Conservation (phyloP, 2,888 invertebrate species). For the Hanleya hanleyi region DNA sequence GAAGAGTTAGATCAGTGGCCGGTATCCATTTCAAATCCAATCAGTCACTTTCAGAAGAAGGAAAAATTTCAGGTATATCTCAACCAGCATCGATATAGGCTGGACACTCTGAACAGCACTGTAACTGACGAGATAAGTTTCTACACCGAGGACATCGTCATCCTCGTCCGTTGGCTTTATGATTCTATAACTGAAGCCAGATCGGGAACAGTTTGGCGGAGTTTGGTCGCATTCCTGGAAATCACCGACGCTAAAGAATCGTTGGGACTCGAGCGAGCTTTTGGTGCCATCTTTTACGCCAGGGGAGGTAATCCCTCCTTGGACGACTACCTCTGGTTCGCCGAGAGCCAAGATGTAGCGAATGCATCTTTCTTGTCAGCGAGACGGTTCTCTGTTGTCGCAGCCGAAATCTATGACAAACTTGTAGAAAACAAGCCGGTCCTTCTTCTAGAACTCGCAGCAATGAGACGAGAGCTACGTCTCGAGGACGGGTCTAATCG, state of each 20-base stretch:
- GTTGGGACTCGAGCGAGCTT: conserved; percentile 59
- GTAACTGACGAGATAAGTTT: conserved; percentile 58
- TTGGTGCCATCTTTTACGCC: conserved; percentile 61
- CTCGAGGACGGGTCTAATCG: neutral
- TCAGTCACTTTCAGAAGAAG: conserved; percentile 47
- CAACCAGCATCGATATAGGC: conserved; percentile 54
- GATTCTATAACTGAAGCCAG: conserved; percentile 71
- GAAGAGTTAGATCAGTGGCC: conserved; percentile 56
- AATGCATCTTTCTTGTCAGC: conserved; percentile 60
- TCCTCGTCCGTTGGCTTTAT: conserved; percentile 62
- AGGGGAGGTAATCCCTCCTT: conserved; percentile 51
- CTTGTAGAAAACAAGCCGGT: conserved; percentile 13
- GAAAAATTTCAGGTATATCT: conserved; percentile 51
- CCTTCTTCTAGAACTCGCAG: neutral
- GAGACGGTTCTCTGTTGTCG: conserved; percentile 52
- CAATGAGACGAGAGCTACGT: neutral
- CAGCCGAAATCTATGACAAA: conserved; percentile 49
- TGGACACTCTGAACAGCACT: conserved; percentile 50
- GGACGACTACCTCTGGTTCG: conserved; percentile 58
- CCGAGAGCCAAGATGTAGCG: conserved; percentile 58
- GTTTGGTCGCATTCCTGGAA: conserved; percentile 62
- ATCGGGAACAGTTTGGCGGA: conserved; percentile 58
- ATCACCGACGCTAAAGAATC: conserved; percentile 57
- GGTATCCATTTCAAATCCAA: conserved; percentile 28
- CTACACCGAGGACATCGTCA: conserved; percentile 58